A percentile compares a stretch with the other conserved stretches of the same genome.
phyloP scores from a whole-genome alignment of 2,797 vertebrate species.

The Sibirionetta formosa region DNA sequence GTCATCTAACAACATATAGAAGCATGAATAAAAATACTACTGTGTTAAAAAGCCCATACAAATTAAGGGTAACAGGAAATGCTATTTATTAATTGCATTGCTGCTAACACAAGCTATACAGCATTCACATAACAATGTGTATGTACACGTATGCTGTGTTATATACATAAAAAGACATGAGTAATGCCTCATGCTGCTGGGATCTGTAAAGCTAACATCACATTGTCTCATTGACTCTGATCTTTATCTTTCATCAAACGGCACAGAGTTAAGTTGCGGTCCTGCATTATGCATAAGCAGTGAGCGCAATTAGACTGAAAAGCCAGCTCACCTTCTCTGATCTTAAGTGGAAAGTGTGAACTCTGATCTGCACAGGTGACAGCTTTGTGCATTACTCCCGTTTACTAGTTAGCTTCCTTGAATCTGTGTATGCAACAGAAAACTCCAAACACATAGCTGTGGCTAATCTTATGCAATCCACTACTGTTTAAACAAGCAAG shows the following conservation, averaged over 20 bases:
- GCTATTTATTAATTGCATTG: neutral
- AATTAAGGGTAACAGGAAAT: neutral
- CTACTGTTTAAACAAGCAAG: neutral
- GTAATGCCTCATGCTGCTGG: neutral
- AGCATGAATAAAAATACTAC: neutral
- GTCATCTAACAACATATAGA: neutral
- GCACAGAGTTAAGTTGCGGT: neutral
- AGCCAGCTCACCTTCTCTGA: constrained; percentile 17
- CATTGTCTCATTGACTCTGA: neutral
- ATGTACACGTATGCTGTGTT: neutral
- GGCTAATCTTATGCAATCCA: neutral
- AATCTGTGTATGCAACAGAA: neutral
- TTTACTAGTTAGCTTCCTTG: neutral
- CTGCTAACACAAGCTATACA: neutral
- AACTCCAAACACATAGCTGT: accelerated
- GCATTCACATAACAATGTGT: neutral
- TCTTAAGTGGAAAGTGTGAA: constrained; percentile 18
- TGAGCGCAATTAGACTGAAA: constrained; percentile 35
- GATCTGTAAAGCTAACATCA: constrained; percentile 24
- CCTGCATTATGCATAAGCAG: constrained; percentile 50
- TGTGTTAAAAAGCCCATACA: neutral
- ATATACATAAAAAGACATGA: neutral
- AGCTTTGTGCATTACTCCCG: neutral
- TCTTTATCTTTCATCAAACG: constrained; percentile 34
- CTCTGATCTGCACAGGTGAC: constrained; percentile 41